Conservation (phyloP, 2,797 vertebrate genomes). For the Malacoctenus gilli region DNA sequence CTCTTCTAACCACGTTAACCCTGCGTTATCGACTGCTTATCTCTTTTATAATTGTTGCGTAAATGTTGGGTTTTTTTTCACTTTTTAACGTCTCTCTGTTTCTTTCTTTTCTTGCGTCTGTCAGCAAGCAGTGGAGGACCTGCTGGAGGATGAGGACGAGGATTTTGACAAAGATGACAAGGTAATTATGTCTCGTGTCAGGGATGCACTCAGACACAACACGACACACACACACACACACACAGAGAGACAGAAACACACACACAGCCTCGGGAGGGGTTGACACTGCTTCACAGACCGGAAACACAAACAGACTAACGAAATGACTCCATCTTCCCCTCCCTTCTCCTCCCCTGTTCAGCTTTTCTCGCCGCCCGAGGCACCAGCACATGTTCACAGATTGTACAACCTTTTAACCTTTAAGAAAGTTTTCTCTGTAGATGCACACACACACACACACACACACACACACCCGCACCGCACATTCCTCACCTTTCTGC, state of each 20-base stretch:
- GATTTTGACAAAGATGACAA: constrained; percentile 99
- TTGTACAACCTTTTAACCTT: constrained; percentile 73
- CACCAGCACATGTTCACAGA: constrained; percentile 65
- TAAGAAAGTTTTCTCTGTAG: constrained; percentile 59
- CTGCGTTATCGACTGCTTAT: constrained; percentile 62
- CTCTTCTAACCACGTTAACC: constrained; percentile 60
- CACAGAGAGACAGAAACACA: constrained; percentile 9
- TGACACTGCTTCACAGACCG: constrained; percentile 59
- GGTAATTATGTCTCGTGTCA: constrained; percentile 93
- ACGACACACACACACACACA: background rate
- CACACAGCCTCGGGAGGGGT: constrained; percentile 59
- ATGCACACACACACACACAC: constrained; percentile 11
- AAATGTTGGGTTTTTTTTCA: constrained; percentile 61
- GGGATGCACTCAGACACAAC: constrained; percentile 48
- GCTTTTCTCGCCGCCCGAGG: constrained; percentile 59
- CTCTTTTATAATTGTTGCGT: constrained; percentile 41
- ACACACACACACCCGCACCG: too few relatives aligned
- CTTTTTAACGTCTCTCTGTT: constrained; percentile 70
- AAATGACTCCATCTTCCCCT: constrained; percentile 61
- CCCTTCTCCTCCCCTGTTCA: constrained; percentile 40
- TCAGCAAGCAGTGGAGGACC: constrained; percentile 96
- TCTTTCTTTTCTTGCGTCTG: constrained; percentile 52
- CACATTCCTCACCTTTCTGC: constrained; percentile 48
- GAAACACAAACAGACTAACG: constrained; percentile 69
- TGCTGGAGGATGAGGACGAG: constrained; percentile 97